A percentile compares a stretch with the other conserved stretches of the same genome.
Evolutionary conservation across 2,888 invertebrate genomes (phyloP).

Genomic region (Osmoderma eremita): DNA sequence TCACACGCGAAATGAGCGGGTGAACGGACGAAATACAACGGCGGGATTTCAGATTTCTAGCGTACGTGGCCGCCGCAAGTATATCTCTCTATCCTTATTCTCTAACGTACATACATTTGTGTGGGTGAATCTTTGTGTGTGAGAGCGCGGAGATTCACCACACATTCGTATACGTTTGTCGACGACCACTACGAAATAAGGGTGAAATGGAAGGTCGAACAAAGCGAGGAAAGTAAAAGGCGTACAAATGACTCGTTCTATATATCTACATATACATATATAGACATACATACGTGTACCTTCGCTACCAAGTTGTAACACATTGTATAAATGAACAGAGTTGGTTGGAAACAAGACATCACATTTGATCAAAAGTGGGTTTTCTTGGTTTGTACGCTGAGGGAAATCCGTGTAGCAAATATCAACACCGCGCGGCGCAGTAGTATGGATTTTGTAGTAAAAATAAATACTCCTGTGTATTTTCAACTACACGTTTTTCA

Average conservation of each 20-base stretch:
- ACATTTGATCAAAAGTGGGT: too few relatives aligned
- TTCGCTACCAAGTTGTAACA: neutral
- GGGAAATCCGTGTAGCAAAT: too few relatives aligned
- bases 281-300: neutral
- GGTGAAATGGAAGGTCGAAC: neutral
- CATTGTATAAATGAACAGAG: too few relatives aligned
- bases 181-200: too few relatives aligned
- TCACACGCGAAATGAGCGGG: neutral
- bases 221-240: neutral
- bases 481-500: too few relatives aligned
- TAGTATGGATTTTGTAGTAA: too few relatives aligned
- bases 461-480: too few relatives aligned
- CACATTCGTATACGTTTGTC: neutral
- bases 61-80: neutral
- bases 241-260: neutral
- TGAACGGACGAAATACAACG: neutral
- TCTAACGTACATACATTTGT: neutral
- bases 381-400: too few relatives aligned
- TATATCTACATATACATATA: neutral
- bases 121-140: neutral
- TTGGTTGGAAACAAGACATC: too few relatives aligned
- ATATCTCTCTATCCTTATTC: neutral
- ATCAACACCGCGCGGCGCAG: too few relatives aligned
- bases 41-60: constrained; percentile 5
- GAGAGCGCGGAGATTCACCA: neutral